Base-by-base conservation (phyloP, 64 coral and sea anemone genomes). In the Montipora efflorescens region DNA sequence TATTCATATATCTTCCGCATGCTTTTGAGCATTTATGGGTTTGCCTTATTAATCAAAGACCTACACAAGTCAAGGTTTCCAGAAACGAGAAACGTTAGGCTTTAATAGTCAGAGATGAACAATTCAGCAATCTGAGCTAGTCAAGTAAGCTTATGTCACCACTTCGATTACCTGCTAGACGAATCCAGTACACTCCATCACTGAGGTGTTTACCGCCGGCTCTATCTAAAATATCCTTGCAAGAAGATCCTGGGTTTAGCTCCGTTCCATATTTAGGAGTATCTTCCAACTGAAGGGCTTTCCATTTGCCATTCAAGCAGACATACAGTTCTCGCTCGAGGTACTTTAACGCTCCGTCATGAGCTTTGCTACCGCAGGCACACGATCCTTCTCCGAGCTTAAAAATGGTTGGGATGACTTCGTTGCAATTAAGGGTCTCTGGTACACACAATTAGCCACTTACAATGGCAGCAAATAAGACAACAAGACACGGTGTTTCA, bases 151-250 rank as follows among this genome's bases (percentile, higher is more conserved):
- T 36, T 36, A 36, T 36, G 36, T 36, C 36, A 36, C 36, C 36
- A 36, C 36, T 36, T 36, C 1, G 36, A 36, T 55, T 68, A 84
- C 81, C 81, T 47, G 2, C 12, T 0, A 84, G 59, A 47, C 36
- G 59, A 20, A 84, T 67, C 81, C 81, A 84, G 45, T 47, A 84
- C 5, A 84, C 81, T 47, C 81, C 81, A 61, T 84, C 61, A 18
- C 25, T 84, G 7, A 84, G 36, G 1, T 84, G 59, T 21, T 68
- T 16, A 48, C 59, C 53, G 10, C 4, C 81, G 0, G 81, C 59
- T 84, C 47, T 84, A 15, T 84, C 43, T 6, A 47, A 8, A 43
- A 84, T 84, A 84, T 67, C 81, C 44, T 84, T 19, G 44, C 81
- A 84, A 16, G 81, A 84, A 48, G 14, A 20, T 67, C 81, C 81